phyloP scores from a whole-genome alignment of 2,888 invertebrate genomes.

The Temnothorax unifasciatus region DNA sequence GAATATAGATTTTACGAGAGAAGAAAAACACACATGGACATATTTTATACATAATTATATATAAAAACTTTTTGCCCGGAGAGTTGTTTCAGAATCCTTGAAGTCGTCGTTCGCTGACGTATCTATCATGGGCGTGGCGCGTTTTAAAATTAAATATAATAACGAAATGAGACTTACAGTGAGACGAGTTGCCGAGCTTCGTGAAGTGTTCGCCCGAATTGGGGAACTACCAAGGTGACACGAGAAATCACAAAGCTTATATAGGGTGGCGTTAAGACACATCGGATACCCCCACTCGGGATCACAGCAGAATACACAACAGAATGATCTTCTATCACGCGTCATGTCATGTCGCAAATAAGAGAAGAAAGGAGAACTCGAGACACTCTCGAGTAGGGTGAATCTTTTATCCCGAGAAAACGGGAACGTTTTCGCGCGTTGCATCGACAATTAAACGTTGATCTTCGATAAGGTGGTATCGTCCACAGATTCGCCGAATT shows the following conservation, averaged over 20 bases:
- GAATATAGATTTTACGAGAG: neutral
- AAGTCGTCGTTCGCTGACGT: neutral
- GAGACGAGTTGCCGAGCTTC: conserved; percentile 81
- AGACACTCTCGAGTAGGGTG: neutral
- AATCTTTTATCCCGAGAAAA: neutral
- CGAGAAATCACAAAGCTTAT: conserved; percentile 82
- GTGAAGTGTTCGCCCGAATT: conserved; percentile 82
- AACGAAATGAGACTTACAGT: conserved; percentile 79
- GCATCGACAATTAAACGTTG: neutral
- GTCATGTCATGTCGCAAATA: conserved; percentile 21
- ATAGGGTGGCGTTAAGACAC: conserved; percentile 77
- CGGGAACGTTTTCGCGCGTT: neutral
- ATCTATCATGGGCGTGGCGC: neutral
- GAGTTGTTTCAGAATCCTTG: neutral
- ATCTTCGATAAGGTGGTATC: neutral
- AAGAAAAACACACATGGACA: neutral
- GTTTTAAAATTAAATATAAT: conserved; percentile 23
- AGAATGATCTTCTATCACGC: conserved; percentile 22
- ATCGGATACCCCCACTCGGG: conserved; percentile 66
- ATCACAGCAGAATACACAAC: conserved; percentile 42
- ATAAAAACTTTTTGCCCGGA: neutral
- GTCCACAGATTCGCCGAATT: neutral
- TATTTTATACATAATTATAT: neutral
- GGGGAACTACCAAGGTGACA: conserved; percentile 84
- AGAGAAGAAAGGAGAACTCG: conserved; percentile 3